Conservation (phyloP, 2,797 vertebrate genomes). For the Thalassophryne amazonica region DNA sequence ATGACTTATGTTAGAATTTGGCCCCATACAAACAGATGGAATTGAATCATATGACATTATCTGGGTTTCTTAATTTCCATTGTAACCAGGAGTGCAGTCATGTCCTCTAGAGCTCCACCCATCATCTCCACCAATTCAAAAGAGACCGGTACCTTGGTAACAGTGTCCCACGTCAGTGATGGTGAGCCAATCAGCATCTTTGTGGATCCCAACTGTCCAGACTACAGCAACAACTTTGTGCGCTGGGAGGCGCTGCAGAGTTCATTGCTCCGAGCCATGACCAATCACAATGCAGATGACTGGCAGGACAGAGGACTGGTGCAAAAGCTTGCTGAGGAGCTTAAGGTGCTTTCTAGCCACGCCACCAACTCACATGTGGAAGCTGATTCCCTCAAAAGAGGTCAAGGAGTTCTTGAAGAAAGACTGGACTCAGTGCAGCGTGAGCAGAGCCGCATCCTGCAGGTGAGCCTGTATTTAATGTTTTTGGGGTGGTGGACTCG, state of each 20-base stretch:
- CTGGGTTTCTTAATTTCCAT: not conserved
- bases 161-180: constrained; percentile 79
- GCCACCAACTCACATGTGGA: constrained; percentile 81
- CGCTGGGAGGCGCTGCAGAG: constrained; percentile 85
- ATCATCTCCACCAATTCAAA: constrained; percentile 83
- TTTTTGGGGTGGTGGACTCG: too few species aligned
- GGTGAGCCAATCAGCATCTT: constrained; percentile 87
- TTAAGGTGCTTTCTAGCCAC: constrained; percentile 81
- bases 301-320: constrained; percentile 74
- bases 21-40: too few species aligned
- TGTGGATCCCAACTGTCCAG: constrained; percentile 88
- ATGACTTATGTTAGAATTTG: too few species aligned
- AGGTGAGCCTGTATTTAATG: constrained; percentile 69
- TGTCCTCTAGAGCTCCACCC: constrained; percentile 67
- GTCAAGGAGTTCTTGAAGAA: constrained; percentile 82
- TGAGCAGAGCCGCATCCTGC: constrained; percentile 84
- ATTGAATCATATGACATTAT: too few species aligned
- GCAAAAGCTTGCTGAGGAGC: constrained; percentile 81
- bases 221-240: constrained; percentile 74
- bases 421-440: constrained; percentile 82
- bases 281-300: constrained; percentile 71
- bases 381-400: constrained; percentile 80
- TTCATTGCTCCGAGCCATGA: constrained; percentile 78
- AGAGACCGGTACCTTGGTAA: constrained; percentile 84
- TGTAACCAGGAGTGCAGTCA: constrained; percentile 31